phyloP scores from a whole-genome alignment of 2,797 vertebrate genomes.

The Chiroxiphia lanceolata region DNA sequence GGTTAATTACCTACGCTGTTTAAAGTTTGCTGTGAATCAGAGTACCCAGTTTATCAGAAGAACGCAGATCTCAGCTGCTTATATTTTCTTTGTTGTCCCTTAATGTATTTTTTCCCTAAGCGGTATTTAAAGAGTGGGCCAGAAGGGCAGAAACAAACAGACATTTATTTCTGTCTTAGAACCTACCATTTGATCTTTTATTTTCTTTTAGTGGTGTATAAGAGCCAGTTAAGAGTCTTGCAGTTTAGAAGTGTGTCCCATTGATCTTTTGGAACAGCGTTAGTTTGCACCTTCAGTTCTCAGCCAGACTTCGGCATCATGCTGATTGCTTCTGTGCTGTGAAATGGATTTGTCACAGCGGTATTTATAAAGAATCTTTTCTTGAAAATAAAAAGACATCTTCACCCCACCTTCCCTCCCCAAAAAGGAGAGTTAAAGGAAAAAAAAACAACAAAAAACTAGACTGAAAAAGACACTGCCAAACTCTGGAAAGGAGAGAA shows the following conservation, averaged over 20 bases:
- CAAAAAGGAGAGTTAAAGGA: not conserved
- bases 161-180: conserved; percentile 30
- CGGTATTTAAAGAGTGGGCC: conserved; percentile 1
- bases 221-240: conserved; percentile 23
- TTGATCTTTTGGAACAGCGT: conserved; percentile 47
- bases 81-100: not conserved
- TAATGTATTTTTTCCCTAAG: conserved; percentile 6
- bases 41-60: conserved; percentile 32
- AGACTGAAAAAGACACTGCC: conserved; percentile 6
- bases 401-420: not conserved
- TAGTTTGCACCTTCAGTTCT: conserved; percentile 64
- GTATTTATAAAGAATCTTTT: conserved; percentile 50
- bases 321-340: conserved; percentile 52
- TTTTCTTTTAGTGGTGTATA: conserved; percentile 29
- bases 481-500: conserved; percentile 3
- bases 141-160: conserved; percentile 53
- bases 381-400: conserved; percentile 48
- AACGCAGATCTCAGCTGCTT: conserved; percentile 26
- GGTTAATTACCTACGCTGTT: conserved; percentile 28
- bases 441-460: not conserved
- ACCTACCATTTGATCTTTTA: conserved; percentile 48
- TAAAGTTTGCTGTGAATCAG: conserved; percentile 3
- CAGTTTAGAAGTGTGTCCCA: conserved; percentile 37
- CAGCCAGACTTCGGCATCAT: conserved; percentile 49
- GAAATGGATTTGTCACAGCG: conserved; percentile 69